A percentile compares a stretch with the other conserved stretches of the same genome.
Evolutionary conservation across 2,888 invertebrate species (phyloP).

Genomic region (Papilio elwesi): DNA sequence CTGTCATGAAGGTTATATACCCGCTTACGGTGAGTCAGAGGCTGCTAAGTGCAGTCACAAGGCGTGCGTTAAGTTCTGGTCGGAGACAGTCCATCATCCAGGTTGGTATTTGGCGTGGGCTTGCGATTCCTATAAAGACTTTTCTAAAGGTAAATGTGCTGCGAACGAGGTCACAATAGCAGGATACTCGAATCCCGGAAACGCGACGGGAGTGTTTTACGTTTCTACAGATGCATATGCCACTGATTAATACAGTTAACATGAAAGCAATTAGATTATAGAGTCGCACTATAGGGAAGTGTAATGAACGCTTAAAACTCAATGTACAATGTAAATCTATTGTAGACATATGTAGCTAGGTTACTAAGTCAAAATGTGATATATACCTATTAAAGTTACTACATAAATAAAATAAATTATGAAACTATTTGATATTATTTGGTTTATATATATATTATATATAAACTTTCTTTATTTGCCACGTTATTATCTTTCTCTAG

Average conservation of each 20-base stretch:
- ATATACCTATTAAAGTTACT: background rate
- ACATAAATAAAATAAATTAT: background rate
- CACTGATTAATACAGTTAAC: slow-evolving; percentile 22
- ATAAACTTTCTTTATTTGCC: too few species aligned
- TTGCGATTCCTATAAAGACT: slow-evolving; percentile 67
- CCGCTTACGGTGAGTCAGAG: slow-evolving; percentile 69
- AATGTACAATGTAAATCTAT: slow-evolving; percentile 4
- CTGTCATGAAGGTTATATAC: slow-evolving; percentile 69
- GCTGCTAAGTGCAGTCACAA: slow-evolving; percentile 76
- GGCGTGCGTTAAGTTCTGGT: slow-evolving; percentile 69
- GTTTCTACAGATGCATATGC: slow-evolving; percentile 70
- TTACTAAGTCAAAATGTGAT: slow-evolving; percentile 15
- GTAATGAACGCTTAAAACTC: background rate
- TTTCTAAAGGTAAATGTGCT: slow-evolving; percentile 65
- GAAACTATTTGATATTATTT: too few species aligned
- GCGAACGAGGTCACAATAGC: slow-evolving; percentile 69
- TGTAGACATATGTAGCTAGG: background rate
- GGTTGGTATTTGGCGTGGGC: slow-evolving; percentile 66
- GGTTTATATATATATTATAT: too few species aligned
- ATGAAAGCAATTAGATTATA: background rate
- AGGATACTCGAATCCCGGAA: slow-evolving; percentile 75
- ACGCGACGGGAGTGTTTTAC: slow-evolving; percentile 74
- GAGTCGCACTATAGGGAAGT: background rate
- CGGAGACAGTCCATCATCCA: slow-evolving; percentile 64
- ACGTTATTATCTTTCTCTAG: too few species aligned